Percentiles rank a stretch among this genome's conserved stretches.
phyloP scores from a whole-genome alignment of 2,888 invertebrate genomes.

The Eretmocerus hayati region DNA sequence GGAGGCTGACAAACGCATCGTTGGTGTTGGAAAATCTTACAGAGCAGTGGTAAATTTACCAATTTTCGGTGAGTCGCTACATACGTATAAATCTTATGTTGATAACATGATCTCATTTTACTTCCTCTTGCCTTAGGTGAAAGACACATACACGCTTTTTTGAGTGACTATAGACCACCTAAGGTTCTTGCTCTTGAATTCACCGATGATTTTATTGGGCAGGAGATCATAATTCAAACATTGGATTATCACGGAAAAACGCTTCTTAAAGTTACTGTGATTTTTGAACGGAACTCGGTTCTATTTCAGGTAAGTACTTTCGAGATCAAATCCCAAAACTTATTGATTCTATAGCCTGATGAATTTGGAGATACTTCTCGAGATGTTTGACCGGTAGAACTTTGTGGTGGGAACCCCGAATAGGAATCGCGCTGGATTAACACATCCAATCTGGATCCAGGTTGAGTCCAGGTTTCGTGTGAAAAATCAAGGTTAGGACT shows the following conservation, averaged over 20 bases:
- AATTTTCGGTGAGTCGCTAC: conserved; percentile 25
- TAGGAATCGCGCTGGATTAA: too few relatives aligned
- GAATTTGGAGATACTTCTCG: too few relatives aligned
- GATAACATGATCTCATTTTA: not conserved
- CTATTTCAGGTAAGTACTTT: conserved; percentile 34
- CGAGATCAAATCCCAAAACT: too few relatives aligned
- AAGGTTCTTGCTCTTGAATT: conserved; percentile 29
- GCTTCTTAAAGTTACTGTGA: conserved; percentile 27
- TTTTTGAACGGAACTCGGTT: conserved; percentile 27
- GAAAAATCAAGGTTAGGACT: too few relatives aligned
- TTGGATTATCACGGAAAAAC: conserved; percentile 27
- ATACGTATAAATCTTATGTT: not conserved
- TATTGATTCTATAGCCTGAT: too few relatives aligned
- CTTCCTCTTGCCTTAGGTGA: conserved; percentile 23
- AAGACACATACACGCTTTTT: conserved; percentile 24
- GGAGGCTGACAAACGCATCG: conserved; percentile 29
- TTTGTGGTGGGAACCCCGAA: too few relatives aligned
- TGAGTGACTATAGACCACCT: conserved; percentile 28
- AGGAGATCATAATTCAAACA: conserved; percentile 29
- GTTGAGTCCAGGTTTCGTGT: too few relatives aligned
- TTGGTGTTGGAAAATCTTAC: conserved; percentile 30
- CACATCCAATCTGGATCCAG: too few relatives aligned
- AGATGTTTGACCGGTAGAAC: too few relatives aligned
- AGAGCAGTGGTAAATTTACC: conserved; percentile 27
- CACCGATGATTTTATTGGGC: conserved; percentile 26